Evolutionary conservation across 1,140 invertebrate species (phyloP).

Genomic region (Drosophila neocordata): DNA sequence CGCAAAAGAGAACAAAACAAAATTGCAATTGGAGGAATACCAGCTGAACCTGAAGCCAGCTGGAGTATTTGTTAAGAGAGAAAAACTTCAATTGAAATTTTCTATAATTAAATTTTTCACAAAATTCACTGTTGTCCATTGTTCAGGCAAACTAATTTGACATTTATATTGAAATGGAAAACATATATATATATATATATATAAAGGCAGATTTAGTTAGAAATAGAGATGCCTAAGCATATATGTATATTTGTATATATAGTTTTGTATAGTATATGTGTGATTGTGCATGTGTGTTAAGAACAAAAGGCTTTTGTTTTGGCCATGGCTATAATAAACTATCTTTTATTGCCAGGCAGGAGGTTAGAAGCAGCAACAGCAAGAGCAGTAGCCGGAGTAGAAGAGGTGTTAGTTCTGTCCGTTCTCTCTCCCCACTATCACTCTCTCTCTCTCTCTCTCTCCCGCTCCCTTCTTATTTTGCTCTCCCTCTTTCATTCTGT

Average conservation of each 20-base stretch:
- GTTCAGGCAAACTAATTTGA: neutral
- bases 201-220: too few species aligned
- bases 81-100: neutral
- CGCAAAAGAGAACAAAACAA: neutral
- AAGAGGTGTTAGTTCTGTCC: slow-evolving; percentile 32
- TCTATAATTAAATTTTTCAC: neutral
- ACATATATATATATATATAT: neutral
- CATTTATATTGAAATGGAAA: neutral
- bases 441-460: neutral
- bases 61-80: neutral
- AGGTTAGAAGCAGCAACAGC: neutral
- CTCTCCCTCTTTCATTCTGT: neutral
- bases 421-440: neutral
- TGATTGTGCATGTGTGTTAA: slow-evolving; percentile 24
- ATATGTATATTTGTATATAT: neutral
- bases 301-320: slow-evolving; percentile 48
- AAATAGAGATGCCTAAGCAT: neutral
- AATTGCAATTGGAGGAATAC: neutral
- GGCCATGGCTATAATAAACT: slow-evolving; percentile 52
- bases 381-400: neutral
- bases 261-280: neutral
- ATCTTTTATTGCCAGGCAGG: slow-evolving; percentile 55
- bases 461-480: neutral
- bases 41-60: neutral
- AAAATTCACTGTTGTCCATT: neutral